Conservation (phyloP, 2,797 vertebrate species). For the Hafferia zeledoni region DNA sequence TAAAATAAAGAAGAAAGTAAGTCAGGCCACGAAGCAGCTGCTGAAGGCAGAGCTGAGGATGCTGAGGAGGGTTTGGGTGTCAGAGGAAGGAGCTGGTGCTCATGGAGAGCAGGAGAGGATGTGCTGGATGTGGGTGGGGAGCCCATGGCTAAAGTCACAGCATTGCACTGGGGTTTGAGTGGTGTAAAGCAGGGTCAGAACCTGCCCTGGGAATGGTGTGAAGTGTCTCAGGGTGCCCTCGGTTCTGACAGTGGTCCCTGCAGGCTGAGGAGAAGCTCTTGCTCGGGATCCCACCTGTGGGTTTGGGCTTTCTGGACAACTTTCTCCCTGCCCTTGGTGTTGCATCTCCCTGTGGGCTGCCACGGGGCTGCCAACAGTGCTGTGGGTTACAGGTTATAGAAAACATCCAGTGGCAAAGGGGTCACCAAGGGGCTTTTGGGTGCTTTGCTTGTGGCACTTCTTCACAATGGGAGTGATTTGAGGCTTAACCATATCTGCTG, state of each 20-base stretch:
- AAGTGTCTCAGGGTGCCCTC: neutral
- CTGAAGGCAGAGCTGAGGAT: neutral
- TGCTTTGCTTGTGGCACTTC: neutral
- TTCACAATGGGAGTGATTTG: neutral
- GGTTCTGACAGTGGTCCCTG: neutral
- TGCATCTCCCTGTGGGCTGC: neutral
- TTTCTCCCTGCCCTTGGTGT: neutral
- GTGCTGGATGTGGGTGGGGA: neutral
- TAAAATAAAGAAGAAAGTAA: slow-evolving; percentile 33
- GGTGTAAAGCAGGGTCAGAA: neutral
- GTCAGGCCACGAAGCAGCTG: neutral
- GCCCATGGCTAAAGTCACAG: neutral
- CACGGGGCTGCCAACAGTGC: rapidly evolving
- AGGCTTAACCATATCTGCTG: slow-evolving; percentile 4
- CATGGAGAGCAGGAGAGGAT: rapidly evolving
- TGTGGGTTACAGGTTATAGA: neutral
- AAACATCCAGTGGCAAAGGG: neutral
- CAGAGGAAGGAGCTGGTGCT: neutral
- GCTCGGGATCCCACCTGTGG: neutral
- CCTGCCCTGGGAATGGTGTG: neutral
- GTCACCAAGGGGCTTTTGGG: rapidly evolving
- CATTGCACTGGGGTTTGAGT: neutral
- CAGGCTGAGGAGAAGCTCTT: neutral
- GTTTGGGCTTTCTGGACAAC: neutral
- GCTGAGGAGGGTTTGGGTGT: neutral